Base-by-base conservation (phyloP, 2,113 vertebrate genomes). In the Syrrhaptes paradoxus region DNA sequence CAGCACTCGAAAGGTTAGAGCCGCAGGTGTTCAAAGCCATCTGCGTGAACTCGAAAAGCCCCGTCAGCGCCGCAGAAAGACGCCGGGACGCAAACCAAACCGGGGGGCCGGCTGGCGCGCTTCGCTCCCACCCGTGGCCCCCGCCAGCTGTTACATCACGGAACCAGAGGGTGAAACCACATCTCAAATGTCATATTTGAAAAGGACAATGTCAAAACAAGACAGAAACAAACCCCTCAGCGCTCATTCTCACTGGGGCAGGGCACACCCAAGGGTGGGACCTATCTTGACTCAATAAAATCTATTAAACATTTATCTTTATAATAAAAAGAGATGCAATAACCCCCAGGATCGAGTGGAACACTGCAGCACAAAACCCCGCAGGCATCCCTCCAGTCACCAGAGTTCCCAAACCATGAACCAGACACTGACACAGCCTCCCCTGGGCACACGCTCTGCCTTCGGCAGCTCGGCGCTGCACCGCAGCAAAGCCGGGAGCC, bases 211-310 rank as follows among this genome's bases (percentile, higher is more conserved):
- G 52, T 61, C 55, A 74, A 70, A 71, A 45, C 48, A 45, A 14
- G 5, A 6, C 16, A 5, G 24, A 38, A 67, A 58, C 67, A 24
- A 85, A 29, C 48, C n/a, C 71, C 71, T 14, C 14, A 1, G 51
- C 4, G 22, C 45, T 59, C 5, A 1, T 46, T 79, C 36, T 36
- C 45, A 11, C 25, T 13, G 54, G 55, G 72, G 20, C 54, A 48
- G n/a, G 79, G 63, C 71, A 19, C 80, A 76, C 83, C 79, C 91
- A 36, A 26, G 78, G 74, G 58, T 31, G 79, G 84, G 65, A 76
- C 63, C 63, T 24, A 32, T 32, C 41, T 32, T 1, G 8, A 17
- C 58, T 31, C 68, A 45, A 70, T 86, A 78, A 86, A 73, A 57
- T 10, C 71, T 13, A 82, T 85, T 73, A 86, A 86, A 76, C 58